Evolutionary conservation across 2,888 invertebrate species (phyloP).

Genomic region (Heliconius charithonia): DNA sequence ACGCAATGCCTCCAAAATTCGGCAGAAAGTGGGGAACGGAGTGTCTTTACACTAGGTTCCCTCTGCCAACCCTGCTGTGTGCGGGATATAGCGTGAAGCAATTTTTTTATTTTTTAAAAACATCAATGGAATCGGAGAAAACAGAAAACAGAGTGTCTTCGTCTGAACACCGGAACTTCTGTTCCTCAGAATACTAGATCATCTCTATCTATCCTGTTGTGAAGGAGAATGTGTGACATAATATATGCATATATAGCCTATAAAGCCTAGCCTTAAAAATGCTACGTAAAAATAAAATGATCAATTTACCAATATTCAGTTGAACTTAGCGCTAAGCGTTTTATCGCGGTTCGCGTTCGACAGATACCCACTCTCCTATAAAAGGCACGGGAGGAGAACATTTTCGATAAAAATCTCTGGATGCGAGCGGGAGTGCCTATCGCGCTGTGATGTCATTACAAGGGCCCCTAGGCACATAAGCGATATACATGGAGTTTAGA

Average conservation of each 20-base stretch:
- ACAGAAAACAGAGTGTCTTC: no score
- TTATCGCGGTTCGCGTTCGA: constrained; percentile 46
- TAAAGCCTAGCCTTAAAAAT: not conserved
- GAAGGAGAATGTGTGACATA: no score
- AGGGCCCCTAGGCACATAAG: constrained; percentile 59
- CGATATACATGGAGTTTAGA: constrained; percentile 54
- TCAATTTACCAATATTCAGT: constrained; percentile 25
- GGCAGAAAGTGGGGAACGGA: no score
- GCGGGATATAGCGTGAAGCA: no score
- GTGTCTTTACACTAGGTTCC: no score
- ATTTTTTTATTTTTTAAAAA: no score
- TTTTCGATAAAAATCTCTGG: constrained; percentile 70
- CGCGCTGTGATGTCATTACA: constrained; percentile 73
- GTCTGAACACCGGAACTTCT: no score
- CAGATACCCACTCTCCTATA: constrained; percentile 44
- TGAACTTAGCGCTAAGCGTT: constrained; percentile 37
- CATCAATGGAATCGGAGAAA: not conserved
- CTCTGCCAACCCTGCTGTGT: no score
- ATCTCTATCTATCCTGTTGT: no score
- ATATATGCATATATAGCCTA: not conserved
- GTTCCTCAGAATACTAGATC: no score
- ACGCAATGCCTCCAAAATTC: no score
- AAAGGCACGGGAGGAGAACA: constrained; percentile 48
- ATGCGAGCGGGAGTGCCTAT: constrained; percentile 65
- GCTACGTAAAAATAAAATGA: not conserved